Percentiles rank a stretch among this genome's conserved stretches.
phyloP scores from a whole-genome alignment of 2,888 invertebrate genomes.

The Morpho achilles region DNA sequence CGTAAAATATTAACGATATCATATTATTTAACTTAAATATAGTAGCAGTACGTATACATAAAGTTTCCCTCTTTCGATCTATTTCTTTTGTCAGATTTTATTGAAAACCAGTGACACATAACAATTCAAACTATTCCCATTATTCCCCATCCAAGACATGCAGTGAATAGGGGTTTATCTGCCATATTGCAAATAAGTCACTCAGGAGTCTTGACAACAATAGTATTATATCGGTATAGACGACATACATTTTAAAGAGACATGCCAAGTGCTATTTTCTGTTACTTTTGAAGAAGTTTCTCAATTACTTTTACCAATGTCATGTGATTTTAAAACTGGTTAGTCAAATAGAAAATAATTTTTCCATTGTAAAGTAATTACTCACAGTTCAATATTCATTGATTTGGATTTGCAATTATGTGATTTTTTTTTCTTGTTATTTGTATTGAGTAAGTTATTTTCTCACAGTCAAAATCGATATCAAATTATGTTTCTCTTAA shows the following conservation, averaged over 20 bases:
- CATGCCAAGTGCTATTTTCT: slow-evolving; percentile 18
- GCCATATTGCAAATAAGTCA: slow-evolving; percentile 47
- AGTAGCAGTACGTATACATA: no score
- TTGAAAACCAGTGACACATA: slow-evolving; percentile 20
- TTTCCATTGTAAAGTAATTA: no score
- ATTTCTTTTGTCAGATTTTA: slow-evolving; percentile 19
- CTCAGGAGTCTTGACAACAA: slow-evolving; percentile 37
- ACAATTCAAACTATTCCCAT: slow-evolving; percentile 32
- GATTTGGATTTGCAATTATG: no score
- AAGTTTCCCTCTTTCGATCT: slow-evolving; percentile 8
- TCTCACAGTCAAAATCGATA: no score
- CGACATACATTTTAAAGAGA: slow-evolving; percentile 30
- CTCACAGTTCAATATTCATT: no score
- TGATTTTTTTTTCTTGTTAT: no score
- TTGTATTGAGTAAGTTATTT: no score
- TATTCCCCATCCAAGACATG: slow-evolving; percentile 29
- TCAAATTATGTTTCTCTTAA: no score
- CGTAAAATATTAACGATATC: no score
- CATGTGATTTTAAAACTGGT: slow-evolving; percentile 33
- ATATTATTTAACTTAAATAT: no score
- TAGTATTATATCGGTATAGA: slow-evolving; percentile 32
- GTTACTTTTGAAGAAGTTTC: slow-evolving; percentile 21
- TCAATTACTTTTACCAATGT: slow-evolving; percentile 6
- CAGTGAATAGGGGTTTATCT: slow-evolving; percentile 37
- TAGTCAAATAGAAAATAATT: slow-evolving; percentile 9